These are phyloP conservation scores for Drosophila diplacantha DNA, from an alignment of 2,888 invertebrate species.

Conservation along the genomic window DNA sequence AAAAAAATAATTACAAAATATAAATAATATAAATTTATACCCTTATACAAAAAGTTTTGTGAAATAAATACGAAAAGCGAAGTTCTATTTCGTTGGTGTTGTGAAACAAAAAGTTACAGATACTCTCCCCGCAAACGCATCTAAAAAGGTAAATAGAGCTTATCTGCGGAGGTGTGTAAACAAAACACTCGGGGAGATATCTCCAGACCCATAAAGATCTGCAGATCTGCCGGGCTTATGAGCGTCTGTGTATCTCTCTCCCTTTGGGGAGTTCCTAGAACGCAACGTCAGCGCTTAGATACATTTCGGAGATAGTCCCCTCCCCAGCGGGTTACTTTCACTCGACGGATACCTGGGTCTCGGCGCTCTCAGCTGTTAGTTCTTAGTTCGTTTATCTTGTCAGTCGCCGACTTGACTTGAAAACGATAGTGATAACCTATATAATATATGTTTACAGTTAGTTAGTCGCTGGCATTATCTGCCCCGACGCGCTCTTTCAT, in stretches of 20 bases:
- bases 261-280: constrained; percentile 52
- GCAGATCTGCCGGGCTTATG: constrained; percentile 46
- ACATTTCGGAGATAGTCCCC: constrained; percentile 52
- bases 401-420: constrained; percentile 32
- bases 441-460: constrained; percentile 49
- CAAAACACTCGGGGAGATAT: constrained; percentile 27
- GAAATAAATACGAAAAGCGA: constrained; percentile 23
- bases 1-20: constrained; percentile 13
- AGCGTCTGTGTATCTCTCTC: not conserved
- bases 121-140: constrained; percentile 47
- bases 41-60: constrained; percentile 23
- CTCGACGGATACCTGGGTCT: constrained; percentile 45
- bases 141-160: constrained; percentile 55
- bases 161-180: constrained; percentile 49
- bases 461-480: constrained; percentile 57
- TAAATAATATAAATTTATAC: not conserved
- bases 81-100: constrained; percentile 33
- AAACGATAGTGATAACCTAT: constrained; percentile 67
- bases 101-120: constrained; percentile 35
- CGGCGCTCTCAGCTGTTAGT: constrained; percentile 36
- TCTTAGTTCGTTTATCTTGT: constrained; percentile 59
- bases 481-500: constrained; percentile 26
- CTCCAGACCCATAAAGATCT: constrained; percentile 34
- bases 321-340: constrained; percentile 61
- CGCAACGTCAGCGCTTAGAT: constrained; percentile 49